A percentile compares a stretch with the other conserved stretches of the same genome.
These are phyloP conservation scores for Pseudomugil tenellus DNA, from an alignment of 2,797 vertebrate species.

Conservation along the genomic window DNA sequence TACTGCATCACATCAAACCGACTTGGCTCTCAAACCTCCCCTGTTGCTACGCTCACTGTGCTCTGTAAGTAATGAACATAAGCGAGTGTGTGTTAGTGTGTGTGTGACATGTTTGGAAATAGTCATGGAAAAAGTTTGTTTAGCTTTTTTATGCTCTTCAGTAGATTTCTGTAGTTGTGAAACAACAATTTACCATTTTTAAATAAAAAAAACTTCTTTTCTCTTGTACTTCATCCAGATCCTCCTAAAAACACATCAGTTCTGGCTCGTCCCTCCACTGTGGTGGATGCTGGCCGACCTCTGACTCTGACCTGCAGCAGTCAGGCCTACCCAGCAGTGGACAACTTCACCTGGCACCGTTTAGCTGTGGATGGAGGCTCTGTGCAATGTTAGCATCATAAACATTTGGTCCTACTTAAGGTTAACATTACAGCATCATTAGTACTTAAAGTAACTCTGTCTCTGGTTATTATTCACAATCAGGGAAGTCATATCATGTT, in stretches of 20 bases:
- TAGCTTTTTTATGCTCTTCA: neutral
- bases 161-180: neutral
- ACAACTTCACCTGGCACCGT: slow-evolving; percentile 86
- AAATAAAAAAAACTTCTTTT: neutral
- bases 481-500: neutral
- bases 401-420: slow-evolving; percentile 52
- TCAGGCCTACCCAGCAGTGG: slow-evolving; percentile 82
- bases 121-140: neutral
- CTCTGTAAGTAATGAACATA: slow-evolving; percentile 77
- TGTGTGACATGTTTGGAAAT: neutral
- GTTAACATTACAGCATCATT: slow-evolving; percentile 33
- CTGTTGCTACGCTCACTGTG: slow-evolving; percentile 68
- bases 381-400: slow-evolving; percentile 69
- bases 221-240: slow-evolving; percentile 62
- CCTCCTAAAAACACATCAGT: slow-evolving; percentile 85
- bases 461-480: slow-evolving; percentile 15
- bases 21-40: slow-evolving; percentile 77
- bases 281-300: slow-evolving; percentile 83
- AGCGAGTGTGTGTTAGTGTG: neutral
- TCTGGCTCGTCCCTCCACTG: slow-evolving; percentile 80
- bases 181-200: neutral
- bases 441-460: neutral
- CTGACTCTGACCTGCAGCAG: slow-evolving; percentile 85
- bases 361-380: slow-evolving; percentile 67
- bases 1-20: slow-evolving; percentile 79